Evolutionary conservation across 2,888 invertebrate genomes (phyloP).

Genomic region (Dugesia japonica): DNA sequence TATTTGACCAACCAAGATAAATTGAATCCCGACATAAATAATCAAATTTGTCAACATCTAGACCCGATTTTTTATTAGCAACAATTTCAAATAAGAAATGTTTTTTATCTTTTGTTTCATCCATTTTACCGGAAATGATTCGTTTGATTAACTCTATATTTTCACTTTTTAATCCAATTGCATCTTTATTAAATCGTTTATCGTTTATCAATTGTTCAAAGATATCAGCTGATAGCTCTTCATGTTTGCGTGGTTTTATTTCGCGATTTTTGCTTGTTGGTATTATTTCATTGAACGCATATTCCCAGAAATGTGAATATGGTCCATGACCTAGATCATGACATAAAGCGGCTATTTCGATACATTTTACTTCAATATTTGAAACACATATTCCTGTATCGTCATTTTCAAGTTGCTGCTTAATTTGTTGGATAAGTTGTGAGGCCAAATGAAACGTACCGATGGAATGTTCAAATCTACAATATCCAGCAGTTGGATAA

Average conservation of each 20-base stretch:
- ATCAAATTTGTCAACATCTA: not conserved
- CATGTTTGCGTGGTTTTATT: not conserved
- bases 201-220: not conserved
- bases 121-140: not conserved
- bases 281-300: not conserved
- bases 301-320: not conserved
- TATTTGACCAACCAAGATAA: not conserved
- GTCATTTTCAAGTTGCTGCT: not conserved
- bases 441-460: not conserved
- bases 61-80: not conserved
- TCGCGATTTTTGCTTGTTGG: not conserved
- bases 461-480: not conserved
- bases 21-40: not conserved
- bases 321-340: not conserved
- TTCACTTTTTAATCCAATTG: not conserved
- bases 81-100: not conserved
- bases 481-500: not conserved
- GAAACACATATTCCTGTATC: too few relatives aligned
- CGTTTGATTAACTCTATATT: not conserved
- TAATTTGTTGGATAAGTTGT: not conserved
- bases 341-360: not conserved
- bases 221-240: not conserved
- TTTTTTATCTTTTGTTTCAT: not conserved
- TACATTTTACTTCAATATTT: not conserved
- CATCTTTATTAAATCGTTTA: not conserved